Conservation (phyloP, 2,888 invertebrate genomes). For the Drosophila meridionalis region DNA sequence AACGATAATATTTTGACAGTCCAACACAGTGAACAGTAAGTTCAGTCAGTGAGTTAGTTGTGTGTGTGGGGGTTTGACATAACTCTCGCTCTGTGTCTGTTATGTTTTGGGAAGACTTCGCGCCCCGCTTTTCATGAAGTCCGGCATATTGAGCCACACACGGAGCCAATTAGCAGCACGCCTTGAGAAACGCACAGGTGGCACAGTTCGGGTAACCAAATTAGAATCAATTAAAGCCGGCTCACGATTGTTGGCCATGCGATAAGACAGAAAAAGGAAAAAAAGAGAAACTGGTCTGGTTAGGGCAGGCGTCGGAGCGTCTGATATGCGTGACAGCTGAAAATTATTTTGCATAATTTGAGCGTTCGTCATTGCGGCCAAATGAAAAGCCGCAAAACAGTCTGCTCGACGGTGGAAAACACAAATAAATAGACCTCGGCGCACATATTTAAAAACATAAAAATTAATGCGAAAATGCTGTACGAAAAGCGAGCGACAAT, state of each 20-base stretch:
- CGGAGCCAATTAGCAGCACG: slow-evolving; percentile 75
- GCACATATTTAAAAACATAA: slow-evolving; percentile 69
- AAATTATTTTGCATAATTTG: slow-evolving; percentile 81
- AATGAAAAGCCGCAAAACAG: slow-evolving; percentile 68
- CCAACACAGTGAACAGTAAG: slow-evolving; percentile 41
- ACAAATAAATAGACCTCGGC: slow-evolving; percentile 36
- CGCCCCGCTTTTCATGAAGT: slow-evolving; percentile 56
- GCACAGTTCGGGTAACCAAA: slow-evolving; percentile 57
- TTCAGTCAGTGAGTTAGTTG: neutral
- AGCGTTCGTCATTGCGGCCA: slow-evolving; percentile 65
- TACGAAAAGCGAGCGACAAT: slow-evolving; percentile 60
- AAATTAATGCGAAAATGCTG: slow-evolving; percentile 79
- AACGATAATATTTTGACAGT: slow-evolving; percentile 79
- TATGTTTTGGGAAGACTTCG: slow-evolving; percentile 48
- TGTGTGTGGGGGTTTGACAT: slow-evolving; percentile 43
- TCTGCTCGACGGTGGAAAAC: slow-evolving; percentile 31
- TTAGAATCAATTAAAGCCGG: slow-evolving; percentile 80
- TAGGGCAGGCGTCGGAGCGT: slow-evolving; percentile 33
- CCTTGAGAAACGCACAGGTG: slow-evolving; percentile 77
- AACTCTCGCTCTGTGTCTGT: slow-evolving; percentile 20
- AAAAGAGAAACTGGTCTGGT: neutral
- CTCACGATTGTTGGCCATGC: slow-evolving; percentile 55
- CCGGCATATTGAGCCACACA: slow-evolving; percentile 41
- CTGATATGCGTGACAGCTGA: slow-evolving; percentile 75
- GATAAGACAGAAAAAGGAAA: slow-evolving; percentile 48